Percentiles rank a stretch among this genome's conserved stretches.
phyloP scores from a whole-genome alignment of 2,113 vertebrate species.

The Anser cygnoides region DNA sequence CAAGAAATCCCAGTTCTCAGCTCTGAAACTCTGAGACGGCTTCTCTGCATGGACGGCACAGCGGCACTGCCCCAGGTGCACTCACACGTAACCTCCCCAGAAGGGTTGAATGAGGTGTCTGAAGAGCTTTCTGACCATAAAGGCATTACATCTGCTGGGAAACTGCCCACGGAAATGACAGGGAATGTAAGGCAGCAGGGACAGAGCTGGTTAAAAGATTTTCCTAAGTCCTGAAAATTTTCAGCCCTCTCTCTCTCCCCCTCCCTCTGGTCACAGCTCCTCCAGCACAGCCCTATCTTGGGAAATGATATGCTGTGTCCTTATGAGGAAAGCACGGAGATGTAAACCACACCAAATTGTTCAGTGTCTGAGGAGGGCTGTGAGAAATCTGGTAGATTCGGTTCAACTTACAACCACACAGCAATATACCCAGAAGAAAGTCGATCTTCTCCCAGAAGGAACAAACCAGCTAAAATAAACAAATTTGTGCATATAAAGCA shows the following conservation, averaged over 20 bases:
- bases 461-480: not conserved
- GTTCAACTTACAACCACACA: not conserved
- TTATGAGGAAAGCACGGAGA: not conserved
- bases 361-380: not conserved
- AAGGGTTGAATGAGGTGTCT: not conserved
- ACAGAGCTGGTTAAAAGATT: not conserved
- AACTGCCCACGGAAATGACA: not conserved
- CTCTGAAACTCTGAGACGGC: not conserved
- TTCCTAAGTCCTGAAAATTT: not conserved
- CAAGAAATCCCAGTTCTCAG: not conserved
- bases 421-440: not conserved
- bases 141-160: not conserved
- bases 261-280: not conserved
- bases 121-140: not conserved
- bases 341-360: rapidly evolving
- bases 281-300: not conserved
- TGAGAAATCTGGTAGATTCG: not conserved
- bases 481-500: not conserved
- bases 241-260: not conserved
- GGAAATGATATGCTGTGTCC: not conserved
- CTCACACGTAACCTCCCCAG: rapidly evolving
- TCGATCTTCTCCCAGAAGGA: not conserved
- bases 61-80: not conserved
- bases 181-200: not conserved
- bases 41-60: not conserved